A percentile compares a stretch with the other conserved stretches of the same genome.
phyloP scores from a whole-genome alignment of 2,888 invertebrate genomes.

The Orchestes rusci region DNA sequence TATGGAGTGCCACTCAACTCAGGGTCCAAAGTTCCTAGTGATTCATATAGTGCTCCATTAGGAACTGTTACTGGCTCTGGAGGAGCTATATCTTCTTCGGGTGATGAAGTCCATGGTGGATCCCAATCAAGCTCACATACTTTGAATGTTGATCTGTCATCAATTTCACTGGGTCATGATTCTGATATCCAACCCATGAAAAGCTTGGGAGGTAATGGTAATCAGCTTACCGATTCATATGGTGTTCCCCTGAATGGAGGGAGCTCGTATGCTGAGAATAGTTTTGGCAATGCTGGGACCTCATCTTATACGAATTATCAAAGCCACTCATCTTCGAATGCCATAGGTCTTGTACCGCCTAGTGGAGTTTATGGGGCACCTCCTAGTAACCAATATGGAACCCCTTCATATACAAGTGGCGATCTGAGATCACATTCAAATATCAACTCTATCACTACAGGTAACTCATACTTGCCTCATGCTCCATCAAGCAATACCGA shows the following conservation, averaged over 20 bases:
- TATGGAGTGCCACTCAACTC: constrained; percentile 23
- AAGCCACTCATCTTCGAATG: constrained; percentile 20
- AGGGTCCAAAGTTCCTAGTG: constrained; percentile 36
- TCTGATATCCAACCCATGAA: constrained; percentile 40
- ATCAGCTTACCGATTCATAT: constrained; percentile 32
- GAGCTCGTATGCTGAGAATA: constrained; percentile 38
- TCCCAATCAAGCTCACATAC: constrained; percentile 5
- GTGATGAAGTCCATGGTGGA: constrained; percentile 32
- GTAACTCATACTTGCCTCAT: constrained; percentile 31
- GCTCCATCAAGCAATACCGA: constrained; percentile 44
- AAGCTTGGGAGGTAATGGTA: constrained; percentile 30
- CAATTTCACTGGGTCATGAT: constrained; percentile 26
- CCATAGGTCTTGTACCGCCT: constrained; percentile 51
- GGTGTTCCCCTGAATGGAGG: constrained; percentile 37
- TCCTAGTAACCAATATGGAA: constrained; percentile 46
- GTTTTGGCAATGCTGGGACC: constrained; percentile 26
- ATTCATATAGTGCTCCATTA: constrained; percentile 50
- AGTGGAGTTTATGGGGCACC: constrained; percentile 57
- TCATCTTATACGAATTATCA: too few species aligned
- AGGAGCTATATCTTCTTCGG: constrained; percentile 37
- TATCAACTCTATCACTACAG: background rate
- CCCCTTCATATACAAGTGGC: constrained; percentile 35
- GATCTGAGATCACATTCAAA: constrained; percentile 6
- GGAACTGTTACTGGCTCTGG: constrained; percentile 43
- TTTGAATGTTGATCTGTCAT: constrained; percentile 19